Base-by-base conservation (phyloP, 1,140 invertebrate species). In the Leptinotarsa texana region DNA sequence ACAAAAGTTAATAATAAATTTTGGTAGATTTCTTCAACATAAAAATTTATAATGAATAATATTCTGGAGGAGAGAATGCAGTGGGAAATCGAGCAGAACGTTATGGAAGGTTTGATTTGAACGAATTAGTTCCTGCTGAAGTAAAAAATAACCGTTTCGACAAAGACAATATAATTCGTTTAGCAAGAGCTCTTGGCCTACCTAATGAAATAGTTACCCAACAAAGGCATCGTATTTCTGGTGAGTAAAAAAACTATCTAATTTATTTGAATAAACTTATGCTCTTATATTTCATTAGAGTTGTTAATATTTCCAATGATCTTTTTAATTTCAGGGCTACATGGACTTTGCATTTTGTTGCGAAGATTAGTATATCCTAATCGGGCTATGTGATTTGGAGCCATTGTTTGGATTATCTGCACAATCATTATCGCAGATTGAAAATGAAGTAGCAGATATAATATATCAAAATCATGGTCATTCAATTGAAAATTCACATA, bases 351-450 rank as follows among this genome's bases (percentile, higher is more conserved):
- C 48, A 67, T 78, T 21, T 27, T 75, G 21, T 69, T 77, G 22
- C 65, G 71, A 67, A 63, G 77, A 69, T 69, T 78, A 18, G 72
- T 69, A 27, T 78, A 78, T 77, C 75, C 72, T 63, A 72, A 75
- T 63, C 65, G 78, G 78, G 47, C 72, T 77, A 21, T 27, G 17
- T 15, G 71, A 79, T 51, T 73, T 79, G 22, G 71, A 75, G 63
- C n/a, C 49, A 62, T 33, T 75, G 8, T 79, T 79, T 21, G 21
- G 71, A 4, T 57, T 73, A 15, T 73, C 71, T 22, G 22, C 47
- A 66, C 61, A 69, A 57, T 63, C 67, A 13, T 17, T 79, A 15
- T 75, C 66, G 4, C 42, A 75, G 51, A 75, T 79, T 24, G 48
- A 49, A 13, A 73, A 75, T 42, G 27, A 51, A n/a, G 24, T 73